Percentiles rank a stretch among this genome's conserved stretches.
Evolutionary conservation across 2,797 vertebrate species (phyloP).

Genomic region (Tangara arthus): DNA sequence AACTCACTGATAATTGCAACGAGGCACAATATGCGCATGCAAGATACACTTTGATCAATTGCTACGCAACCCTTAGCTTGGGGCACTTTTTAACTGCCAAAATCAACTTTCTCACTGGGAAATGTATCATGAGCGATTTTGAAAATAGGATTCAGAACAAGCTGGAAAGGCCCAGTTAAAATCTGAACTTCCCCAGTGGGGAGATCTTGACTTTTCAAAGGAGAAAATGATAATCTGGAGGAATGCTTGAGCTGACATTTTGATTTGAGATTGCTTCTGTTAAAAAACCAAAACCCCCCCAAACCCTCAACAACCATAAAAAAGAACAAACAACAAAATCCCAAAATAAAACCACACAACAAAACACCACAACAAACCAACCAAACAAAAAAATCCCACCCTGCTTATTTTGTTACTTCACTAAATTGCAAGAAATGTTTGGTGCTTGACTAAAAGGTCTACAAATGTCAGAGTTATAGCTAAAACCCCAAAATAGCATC

Average conservation of each 20-base stretch:
- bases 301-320: background rate
- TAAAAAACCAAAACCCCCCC: accelerated
- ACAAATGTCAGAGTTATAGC: background rate
- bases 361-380: background rate
- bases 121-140: background rate
- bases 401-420: background rate
- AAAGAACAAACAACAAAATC: background rate
- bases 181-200: background rate
- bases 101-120: background rate
- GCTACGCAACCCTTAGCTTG: background rate
- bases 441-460: background rate
- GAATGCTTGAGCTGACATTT: background rate
- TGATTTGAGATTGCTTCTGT: background rate
- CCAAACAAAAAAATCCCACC: accelerated
- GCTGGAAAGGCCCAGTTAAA: background rate
- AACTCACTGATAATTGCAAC: background rate
- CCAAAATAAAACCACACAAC: background rate
- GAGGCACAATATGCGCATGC: background rate
- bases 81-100: background rate
- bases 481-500: background rate
- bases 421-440: background rate
- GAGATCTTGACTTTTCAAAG: background rate
- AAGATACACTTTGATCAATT: background rate
- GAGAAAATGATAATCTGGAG: background rate
- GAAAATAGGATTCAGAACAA: background rate